phyloP scores from a whole-genome alignment of 92 coral and sea anemone species.

The Porites cylindrica region DNA sequence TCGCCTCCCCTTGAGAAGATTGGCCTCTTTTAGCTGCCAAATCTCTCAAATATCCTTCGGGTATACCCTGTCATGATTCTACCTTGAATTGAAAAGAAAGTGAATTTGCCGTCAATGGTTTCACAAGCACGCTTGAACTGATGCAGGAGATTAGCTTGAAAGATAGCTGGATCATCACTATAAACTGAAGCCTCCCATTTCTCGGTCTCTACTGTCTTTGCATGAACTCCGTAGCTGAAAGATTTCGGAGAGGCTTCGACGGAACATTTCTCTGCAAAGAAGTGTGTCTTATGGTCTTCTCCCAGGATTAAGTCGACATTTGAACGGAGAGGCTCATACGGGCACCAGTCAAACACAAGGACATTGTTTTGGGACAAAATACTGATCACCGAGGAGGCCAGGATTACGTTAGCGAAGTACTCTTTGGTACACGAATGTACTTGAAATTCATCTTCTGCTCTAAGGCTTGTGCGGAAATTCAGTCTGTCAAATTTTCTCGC shows the following conservation, averaged over 20 bases:
- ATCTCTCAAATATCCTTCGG: too few relatives aligned
- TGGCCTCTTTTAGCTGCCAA: too few relatives aligned
- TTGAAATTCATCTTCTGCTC: neutral
- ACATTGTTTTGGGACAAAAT: slow-evolving; percentile 1
- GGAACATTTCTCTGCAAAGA: slow-evolving; percentile 62
- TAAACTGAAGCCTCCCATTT: slow-evolving; percentile 84
- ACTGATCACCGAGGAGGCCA: slow-evolving; percentile 39
- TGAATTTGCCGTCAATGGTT: too few relatives aligned
- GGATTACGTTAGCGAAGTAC: slow-evolving; percentile 52
- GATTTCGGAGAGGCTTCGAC: too few relatives aligned
- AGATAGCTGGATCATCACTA: slow-evolving; percentile 71
- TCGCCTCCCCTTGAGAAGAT: too few relatives aligned
- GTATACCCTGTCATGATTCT: too few relatives aligned
- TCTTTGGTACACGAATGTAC: slow-evolving; percentile 62
- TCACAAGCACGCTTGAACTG: slow-evolving; percentile 76
- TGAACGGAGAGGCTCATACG: slow-evolving; percentile 68
- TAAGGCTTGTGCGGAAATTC: too few relatives aligned
- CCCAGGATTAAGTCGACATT: slow-evolving; percentile 50
- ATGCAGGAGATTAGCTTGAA: slow-evolving; percentile 66
- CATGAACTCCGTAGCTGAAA: slow-evolving; percentile 78
- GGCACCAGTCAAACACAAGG: slow-evolving; percentile 83
- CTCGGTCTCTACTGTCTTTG: slow-evolving; percentile 65
- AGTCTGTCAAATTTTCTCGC: neutral
- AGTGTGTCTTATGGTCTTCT: slow-evolving; percentile 34
- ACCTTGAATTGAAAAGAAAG: too few relatives aligned